phyloP scores from a whole-genome alignment of 1,140 invertebrate species.

The Eupristina koningsbergeri region DNA sequence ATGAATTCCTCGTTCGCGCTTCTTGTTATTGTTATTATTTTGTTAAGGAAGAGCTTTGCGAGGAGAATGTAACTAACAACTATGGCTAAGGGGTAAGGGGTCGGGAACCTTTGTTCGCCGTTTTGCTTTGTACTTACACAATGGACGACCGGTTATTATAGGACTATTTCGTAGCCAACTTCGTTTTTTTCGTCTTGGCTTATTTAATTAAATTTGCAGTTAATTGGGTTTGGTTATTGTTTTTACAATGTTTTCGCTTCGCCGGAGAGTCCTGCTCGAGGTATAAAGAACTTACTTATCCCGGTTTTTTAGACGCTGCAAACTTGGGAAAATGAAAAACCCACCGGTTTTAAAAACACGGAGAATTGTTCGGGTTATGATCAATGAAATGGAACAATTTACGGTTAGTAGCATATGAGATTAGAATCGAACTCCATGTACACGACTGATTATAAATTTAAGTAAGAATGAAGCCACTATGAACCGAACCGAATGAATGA shows the following conservation, averaged over 20 bases:
- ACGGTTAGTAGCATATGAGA: neutral
- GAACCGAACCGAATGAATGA: neutral
- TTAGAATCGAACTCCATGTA: neutral
- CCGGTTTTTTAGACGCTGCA: neutral
- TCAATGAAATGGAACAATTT: neutral
- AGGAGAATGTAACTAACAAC: slow-evolving; percentile 22
- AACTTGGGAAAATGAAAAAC: neutral
- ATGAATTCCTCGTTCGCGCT: slow-evolving; percentile 18
- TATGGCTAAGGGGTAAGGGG: no score
- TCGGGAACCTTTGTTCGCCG: slow-evolving; percentile 15
- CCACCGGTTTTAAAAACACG: neutral
- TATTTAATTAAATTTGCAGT: slow-evolving; percentile 26
- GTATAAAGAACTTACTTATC: neutral
- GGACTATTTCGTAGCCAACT: neutral
- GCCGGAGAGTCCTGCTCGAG: neutral
- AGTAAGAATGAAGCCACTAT: neutral
- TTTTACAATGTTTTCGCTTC: neutral
- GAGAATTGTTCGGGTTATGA: neutral
- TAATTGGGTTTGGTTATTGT: neutral
- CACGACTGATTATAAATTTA: neutral
- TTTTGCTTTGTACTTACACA: slow-evolving; percentile 25
- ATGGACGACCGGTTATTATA: slow-evolving; percentile 14
- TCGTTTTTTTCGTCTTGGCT: neutral
- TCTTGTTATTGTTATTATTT: slow-evolving; percentile 27
- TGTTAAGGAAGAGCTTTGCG: neutral